These are phyloP conservation scores for Rapana venosa DNA, from an alignment of 2,888 invertebrate genomes.

Conservation along the genomic window DNA sequence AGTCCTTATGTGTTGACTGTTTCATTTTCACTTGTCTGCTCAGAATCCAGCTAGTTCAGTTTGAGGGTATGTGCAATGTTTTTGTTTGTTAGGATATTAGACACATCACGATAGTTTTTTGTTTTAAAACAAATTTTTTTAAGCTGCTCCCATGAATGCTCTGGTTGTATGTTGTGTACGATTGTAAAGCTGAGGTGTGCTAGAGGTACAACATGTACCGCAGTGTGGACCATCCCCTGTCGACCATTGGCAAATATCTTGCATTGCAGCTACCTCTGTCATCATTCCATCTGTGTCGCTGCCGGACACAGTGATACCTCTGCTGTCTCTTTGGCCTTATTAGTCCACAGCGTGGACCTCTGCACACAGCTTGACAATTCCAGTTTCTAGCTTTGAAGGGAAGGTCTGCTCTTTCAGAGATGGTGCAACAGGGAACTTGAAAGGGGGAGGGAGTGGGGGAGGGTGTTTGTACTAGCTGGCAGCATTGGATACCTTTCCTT, in stretches of 20 bases:
- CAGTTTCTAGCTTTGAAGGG: not conserved
- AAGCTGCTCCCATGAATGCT: not conserved
- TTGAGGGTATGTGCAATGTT: constrained; percentile 44
- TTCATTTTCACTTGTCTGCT: constrained; percentile 14
- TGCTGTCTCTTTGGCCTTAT: constrained; percentile 25
- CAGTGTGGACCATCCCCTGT: not conserved
- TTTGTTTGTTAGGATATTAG: not conserved
- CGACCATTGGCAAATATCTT: not conserved
- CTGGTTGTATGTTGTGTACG: not conserved
- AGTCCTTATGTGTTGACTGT: not conserved
- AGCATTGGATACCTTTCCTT: not conserved
- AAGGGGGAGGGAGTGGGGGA: not conserved
- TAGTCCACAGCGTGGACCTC: not conserved
- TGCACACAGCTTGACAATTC: not conserved
- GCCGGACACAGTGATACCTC: not conserved
- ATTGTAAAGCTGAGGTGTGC: not conserved
- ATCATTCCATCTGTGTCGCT: not conserved
- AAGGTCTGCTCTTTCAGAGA: not conserved
- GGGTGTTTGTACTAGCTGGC: not conserved
- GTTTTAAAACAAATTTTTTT: not conserved
- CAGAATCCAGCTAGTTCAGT: constrained; percentile 32
- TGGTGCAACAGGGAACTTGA: not conserved
- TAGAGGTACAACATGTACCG: not conserved
- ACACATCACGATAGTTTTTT: not conserved
- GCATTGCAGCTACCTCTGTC: constrained; percentile 25